Base-by-base conservation (phyloP, 2,888 invertebrate genomes). In the Latheticus oryzae region DNA sequence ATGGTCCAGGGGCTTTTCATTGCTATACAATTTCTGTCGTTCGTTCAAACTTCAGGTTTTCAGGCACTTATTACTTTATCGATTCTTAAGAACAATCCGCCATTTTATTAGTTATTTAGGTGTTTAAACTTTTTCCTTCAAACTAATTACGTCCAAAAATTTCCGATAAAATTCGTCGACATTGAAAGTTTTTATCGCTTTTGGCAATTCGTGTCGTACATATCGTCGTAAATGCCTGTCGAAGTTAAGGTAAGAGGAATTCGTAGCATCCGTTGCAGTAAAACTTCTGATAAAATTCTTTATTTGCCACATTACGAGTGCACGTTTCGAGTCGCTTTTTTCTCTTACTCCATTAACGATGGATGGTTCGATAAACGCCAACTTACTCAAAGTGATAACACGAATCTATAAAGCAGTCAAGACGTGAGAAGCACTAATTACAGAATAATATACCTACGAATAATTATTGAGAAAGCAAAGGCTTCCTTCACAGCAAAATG, bases 391-490 rank as follows among this genome's bases (percentile, higher is more conserved):
- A 15, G 9, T 12, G 13, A 5, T 28, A 19, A 5, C 28, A 9
- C 64, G 65, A 67, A 69, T 69, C 67, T 63, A 64, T 62, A 64
- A 65, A 69, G 68, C 68, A 70, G 63, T 57, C 65, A 56, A 62
- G 60, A 66, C 68, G 66, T 68, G 63, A 70, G 68, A 63, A 63
- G 63, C 55, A 32, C 66, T 67, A 67, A 70, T 69, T 69, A 61
- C 60, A 61, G 66, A 68, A 70, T 69, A 71, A 70, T 69, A 64
- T 61, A 8, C 9, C 8, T 30, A 63, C 30, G 30, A 64, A 65
- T 64, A 66, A 63, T 67, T 68, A 65, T 66, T 62, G 61, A 59
- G 52, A 57, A 60, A 55, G 53, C 40, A 40, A 45, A 47, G 50
- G 45, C 28, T 38, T 37, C 26, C 40, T 37, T 12, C 17, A 9